Conservation (phyloP, 2,797 vertebrate genomes). For the Eidolon dupreanum region DNA sequence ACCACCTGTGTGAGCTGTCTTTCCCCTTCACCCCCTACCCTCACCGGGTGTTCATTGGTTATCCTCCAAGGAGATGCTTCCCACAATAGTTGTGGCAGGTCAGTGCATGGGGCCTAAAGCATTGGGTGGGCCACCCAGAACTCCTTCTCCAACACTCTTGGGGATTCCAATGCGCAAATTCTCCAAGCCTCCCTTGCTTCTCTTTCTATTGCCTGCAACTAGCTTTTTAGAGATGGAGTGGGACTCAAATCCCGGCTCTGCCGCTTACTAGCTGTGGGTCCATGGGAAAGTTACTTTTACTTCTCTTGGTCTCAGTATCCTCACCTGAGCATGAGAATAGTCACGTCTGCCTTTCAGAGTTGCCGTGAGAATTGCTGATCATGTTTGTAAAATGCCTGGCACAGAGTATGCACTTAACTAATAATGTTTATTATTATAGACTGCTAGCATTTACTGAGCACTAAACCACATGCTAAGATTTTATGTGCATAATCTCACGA, state of each 20-base stretch:
- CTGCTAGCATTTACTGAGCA: neutral
- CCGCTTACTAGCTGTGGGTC: neutral
- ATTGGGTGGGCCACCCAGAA: neutral
- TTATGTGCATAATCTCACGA: neutral
- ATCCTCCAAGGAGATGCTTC: neutral
- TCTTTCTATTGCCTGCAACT: neutral
- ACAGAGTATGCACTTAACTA: neutral
- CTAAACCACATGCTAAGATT: neutral
- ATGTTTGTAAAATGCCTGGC: neutral
- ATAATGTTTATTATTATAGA: neutral
- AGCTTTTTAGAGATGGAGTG: neutral
- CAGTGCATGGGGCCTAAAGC: neutral
- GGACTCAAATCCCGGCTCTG: neutral
- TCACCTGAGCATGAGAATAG: neutral
- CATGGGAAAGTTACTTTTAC: neutral
- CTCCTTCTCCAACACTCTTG: neutral
- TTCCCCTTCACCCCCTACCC: accelerated
- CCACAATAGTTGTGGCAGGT: neutral
- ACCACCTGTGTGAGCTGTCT: neutral
- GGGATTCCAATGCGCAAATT: neutral
- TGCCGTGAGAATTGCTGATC: neutral
- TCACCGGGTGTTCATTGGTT: neutral
- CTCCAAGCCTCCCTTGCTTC: neutral
- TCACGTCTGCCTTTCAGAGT: neutral
- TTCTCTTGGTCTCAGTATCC: neutral